Base-by-base conservation (phyloP, 2,113 vertebrate genomes). In the Pelobates fuscus region DNA sequence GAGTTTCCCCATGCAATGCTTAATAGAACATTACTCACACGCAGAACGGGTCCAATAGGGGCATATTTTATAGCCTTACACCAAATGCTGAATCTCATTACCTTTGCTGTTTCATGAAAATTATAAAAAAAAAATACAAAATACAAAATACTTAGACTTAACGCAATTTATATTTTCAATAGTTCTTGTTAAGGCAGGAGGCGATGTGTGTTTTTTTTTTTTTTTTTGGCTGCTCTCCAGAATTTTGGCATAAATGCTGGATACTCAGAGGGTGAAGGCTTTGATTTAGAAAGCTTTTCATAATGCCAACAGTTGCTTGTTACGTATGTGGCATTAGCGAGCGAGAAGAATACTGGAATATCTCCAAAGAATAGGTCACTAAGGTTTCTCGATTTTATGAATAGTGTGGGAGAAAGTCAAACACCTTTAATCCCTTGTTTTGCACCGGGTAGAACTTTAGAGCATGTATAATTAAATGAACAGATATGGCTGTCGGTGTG, bases 361-460 rank as follows among this genome's bases (percentile, higher is more conserved):
- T 37, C 55, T 64, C 21, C 29, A 64, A 55, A 11, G 30, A 30
- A 37, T 15, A 29, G 62, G 49, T 58, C 57, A 44, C 49, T 57
- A 15, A 73, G 32, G 49, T 66, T 23, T 75, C n/a, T 67, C n/a
- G 41, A 58, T 29, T 46, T 30, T 66, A 43, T 66, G 62, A 66
- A 57, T 29, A 58, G 25, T 20, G 5, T 66, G 24, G 24, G 49
- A 63, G 21, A 15, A 65, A 46, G 54, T 49, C n/a, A 20, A 49
- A 60, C 41, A 20, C 64, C 41, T 60, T 43, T 59, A 67, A 76
- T 76, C 64, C 55, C 21, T 30, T 24, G 26, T 67, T 58, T 60
- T 37, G 25, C 26, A 18, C 54, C 1, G 37, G 44, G 21, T 23
- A 32, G 5, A 21, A n/a, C 24, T 57, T 8, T 17, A 14, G 55